These are phyloP conservation scores for Synchiropus splendidus DNA, from an alignment of 2,113 vertebrate genomes.

Conservation along the genomic window DNA sequence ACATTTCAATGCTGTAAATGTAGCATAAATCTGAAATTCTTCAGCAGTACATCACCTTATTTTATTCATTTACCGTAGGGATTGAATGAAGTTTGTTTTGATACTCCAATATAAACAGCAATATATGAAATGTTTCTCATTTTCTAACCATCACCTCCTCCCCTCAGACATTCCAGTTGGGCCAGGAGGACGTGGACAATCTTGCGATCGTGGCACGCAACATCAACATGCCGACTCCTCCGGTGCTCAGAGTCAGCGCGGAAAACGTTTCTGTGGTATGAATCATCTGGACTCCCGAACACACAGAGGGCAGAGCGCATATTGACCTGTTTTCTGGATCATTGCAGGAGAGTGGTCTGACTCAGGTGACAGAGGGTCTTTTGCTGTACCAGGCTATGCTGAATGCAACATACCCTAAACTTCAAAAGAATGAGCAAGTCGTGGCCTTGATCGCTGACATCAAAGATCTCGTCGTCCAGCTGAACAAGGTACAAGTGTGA, in stretches of 20 bases:
- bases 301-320: too few relatives aligned
- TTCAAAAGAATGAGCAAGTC: conserved; percentile 18
- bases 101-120: too few relatives aligned
- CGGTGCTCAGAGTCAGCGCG: conserved; percentile 37
- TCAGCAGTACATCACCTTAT: too few relatives aligned
- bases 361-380: conserved; percentile 43
- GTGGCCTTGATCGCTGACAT: conserved; percentile 33
- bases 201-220: conserved; percentile 22
- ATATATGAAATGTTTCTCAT: too few relatives aligned
- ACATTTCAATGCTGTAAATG: too few relatives aligned
- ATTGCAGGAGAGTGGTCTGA: conserved; percentile 43
- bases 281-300: too few relatives aligned
- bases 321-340: not conserved
- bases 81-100: too few relatives aligned
- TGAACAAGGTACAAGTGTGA: conserved; percentile 43
- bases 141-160: not conserved
- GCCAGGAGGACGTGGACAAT: conserved; percentile 26
- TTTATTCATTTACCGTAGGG: too few relatives aligned
- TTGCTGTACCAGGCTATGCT: conserved; percentile 48
- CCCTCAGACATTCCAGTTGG: conserved; percentile 38
- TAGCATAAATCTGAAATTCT: too few relatives aligned
- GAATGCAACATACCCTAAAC: conserved; percentile 3
- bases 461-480: conserved; percentile 40
- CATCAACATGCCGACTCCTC: conserved; percentile 40
- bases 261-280: conserved; percentile 50